These are phyloP conservation scores for Lepus europaeus DNA, from an alignment of 2,113 vertebrate species.

Conservation along the genomic window DNA sequence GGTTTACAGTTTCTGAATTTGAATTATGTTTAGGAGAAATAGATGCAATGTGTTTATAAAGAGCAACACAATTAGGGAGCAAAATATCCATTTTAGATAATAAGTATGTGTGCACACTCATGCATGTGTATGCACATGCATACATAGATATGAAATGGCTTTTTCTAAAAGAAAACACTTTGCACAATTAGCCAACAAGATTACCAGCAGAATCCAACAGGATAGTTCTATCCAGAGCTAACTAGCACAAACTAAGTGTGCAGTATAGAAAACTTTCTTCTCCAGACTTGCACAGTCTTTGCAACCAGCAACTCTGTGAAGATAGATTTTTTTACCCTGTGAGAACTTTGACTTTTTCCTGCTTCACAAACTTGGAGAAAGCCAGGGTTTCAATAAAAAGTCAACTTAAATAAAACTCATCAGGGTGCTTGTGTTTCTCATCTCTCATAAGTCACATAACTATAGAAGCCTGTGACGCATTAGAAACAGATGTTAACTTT, in stretches of 20 bases:
- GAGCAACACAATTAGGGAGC: not conserved
- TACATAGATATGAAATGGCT: not conserved
- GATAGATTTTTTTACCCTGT: not conserved
- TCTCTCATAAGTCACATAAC: not conserved
- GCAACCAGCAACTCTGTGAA: not conserved
- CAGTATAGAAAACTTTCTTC: not conserved
- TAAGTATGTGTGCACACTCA: not conserved
- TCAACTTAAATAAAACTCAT: not conserved
- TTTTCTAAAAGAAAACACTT: not conserved
- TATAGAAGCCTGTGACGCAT: not conserved
- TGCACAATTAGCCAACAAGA: not conserved
- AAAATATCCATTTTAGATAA: not conserved
- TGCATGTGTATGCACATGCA: not conserved
- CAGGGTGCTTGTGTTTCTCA: not conserved
- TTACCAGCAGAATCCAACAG: not conserved
- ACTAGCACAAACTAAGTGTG: not conserved
- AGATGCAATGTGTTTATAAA: not conserved
- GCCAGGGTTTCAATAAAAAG: not conserved
- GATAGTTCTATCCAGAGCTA: not conserved
- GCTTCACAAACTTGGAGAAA: not conserved
- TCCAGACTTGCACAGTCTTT: not conserved
- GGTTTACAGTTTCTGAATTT: conserved; percentile 18
- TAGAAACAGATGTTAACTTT: not conserved
- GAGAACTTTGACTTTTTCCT: not conserved
- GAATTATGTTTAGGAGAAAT: not conserved